phyloP scores from a whole-genome alignment of 2,113 vertebrate species.

The Ceyx melanurus region DNA sequence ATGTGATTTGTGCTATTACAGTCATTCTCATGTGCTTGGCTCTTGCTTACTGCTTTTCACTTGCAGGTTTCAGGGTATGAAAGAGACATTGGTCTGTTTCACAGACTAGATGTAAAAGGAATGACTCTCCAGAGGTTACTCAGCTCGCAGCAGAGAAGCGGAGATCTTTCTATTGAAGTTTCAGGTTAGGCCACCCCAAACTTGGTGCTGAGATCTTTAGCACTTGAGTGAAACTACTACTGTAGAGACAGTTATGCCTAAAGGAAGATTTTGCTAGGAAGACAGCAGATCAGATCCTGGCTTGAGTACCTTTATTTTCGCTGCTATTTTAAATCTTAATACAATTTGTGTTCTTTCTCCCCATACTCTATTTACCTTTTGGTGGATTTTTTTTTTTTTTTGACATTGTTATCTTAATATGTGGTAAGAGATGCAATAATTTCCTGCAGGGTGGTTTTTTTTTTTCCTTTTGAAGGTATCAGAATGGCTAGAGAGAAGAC shows the following conservation, averaged over 20 bases:
- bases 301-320: not conserved
- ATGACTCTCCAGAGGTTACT: not conserved
- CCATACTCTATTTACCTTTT: not conserved
- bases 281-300: not conserved
- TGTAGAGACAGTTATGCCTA: not conserved
- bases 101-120: not conserved
- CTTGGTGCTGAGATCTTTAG: not conserved
- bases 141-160: not conserved
- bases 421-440: not conserved
- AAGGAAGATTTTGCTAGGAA: not conserved
- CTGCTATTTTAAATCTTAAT: not conserved
- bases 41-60: not conserved
- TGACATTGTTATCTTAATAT: not conserved
- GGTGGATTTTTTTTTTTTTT: not conserved
- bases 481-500: slow-evolving; percentile 84
- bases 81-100: not conserved
- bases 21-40: not conserved
- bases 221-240: not conserved
- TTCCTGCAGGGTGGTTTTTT: not conserved
- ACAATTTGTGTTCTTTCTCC: not conserved
- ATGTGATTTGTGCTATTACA: not conserved
- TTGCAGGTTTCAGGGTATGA: not conserved
- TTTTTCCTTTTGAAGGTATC: slow-evolving; percentile 76
- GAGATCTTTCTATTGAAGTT: not conserved
- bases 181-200: not conserved